Evolutionary conservation across 92 coral and sea anemone species (phyloP).

Genomic region (Phenganax subtilis): DNA sequence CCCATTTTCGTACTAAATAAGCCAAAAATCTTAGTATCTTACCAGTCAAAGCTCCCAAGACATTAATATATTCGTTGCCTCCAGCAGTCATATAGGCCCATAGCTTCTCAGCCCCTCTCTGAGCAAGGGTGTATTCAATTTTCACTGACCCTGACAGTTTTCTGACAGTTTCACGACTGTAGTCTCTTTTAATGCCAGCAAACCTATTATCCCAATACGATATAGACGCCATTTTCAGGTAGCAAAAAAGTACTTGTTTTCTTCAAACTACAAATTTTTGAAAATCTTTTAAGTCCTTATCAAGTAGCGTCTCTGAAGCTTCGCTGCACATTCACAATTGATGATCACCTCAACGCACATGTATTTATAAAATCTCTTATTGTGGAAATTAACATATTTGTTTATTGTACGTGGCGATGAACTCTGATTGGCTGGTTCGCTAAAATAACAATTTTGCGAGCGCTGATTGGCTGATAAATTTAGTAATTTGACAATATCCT

Average conservation of each 20-base stretch:
- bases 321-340: neutral
- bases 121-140: constrained; percentile 80
- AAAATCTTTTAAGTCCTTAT: no score
- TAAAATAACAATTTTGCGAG: neutral
- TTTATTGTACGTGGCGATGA: neutral
- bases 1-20: neutral
- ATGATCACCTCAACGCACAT: constrained; percentile 3
- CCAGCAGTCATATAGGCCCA: constrained; percentile 71
- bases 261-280: no score
- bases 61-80: constrained; percentile 63
- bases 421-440: constrained; percentile 1
- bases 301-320: neutral
- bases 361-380: neutral
- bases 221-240: constrained; percentile 18
- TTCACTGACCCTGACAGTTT: constrained; percentile 70
- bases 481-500: neutral
- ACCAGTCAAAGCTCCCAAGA: constrained; percentile 94
- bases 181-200: constrained; percentile 81
- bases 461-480: constrained; percentile 20
- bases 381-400: neutral
- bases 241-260: neutral
- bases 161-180: constrained; percentile 67
- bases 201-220: constrained; percentile 48
- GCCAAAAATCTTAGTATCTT: neutral
- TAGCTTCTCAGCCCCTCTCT: constrained; percentile 71